Conservation (phyloP, 2,113 vertebrate genomes). For the Centrocercus urophasianus region DNA sequence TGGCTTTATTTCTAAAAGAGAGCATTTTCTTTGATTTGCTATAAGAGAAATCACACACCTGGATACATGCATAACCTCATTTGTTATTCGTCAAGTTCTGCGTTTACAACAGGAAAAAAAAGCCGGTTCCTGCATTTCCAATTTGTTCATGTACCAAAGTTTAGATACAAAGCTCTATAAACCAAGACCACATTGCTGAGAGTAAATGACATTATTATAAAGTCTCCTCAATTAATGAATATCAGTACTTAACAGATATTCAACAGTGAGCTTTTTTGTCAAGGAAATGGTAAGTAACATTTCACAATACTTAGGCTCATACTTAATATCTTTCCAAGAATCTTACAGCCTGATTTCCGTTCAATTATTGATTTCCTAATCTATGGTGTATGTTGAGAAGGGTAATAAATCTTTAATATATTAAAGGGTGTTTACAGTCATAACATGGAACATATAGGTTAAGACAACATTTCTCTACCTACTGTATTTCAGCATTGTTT, state of each 20-base stretch:
- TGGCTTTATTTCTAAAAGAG: neutral
- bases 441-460: neutral
- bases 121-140: neutral
- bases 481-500: neutral
- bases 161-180: neutral
- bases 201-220: neutral
- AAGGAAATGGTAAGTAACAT: neutral
- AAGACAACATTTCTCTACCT: neutral
- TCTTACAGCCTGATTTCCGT: neutral
- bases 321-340: neutral
- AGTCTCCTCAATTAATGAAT: neutral
- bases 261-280: neutral
- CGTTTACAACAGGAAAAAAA: neutral
- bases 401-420: neutral
- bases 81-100: neutral
- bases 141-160: neutral
- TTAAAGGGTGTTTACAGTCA: neutral
- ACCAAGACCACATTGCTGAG: neutral
- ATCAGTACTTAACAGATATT: neutral
- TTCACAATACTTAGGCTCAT: neutral
- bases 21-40: neutral
- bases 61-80: neutral
- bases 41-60: neutral
- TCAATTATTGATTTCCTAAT: neutral
- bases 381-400: neutral